A percentile compares a stretch with the other conserved stretches of the same genome.
These are phyloP conservation scores for Drosophila orena DNA, from an alignment of 1,140 invertebrate species.

Conservation along the genomic window DNA sequence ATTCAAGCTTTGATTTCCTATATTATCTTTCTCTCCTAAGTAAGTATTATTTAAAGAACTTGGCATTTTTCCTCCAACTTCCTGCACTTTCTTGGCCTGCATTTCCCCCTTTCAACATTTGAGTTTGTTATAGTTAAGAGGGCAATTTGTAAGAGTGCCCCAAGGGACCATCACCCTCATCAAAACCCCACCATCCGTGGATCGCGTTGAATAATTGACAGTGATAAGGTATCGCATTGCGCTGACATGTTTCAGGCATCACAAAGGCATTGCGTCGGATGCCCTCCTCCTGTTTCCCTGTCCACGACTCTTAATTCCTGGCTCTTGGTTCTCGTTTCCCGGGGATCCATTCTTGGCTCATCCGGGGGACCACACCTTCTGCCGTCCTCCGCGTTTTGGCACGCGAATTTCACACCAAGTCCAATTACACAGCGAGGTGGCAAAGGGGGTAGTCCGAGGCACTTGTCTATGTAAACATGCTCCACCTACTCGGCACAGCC, in stretches of 20 bases:
- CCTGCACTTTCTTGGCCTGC: background rate
- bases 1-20: no score
- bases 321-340: background rate
- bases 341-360: conserved; percentile 5
- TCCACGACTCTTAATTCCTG: background rate
- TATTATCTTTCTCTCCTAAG: background rate
- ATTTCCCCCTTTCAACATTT: conserved; percentile 25
- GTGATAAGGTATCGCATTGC: conserved; percentile 81
- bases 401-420: conserved; percentile 83
- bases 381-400: conserved; percentile 41
- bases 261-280: conserved; percentile 53
- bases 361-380: conserved; percentile 37
- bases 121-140: conserved; percentile 77
- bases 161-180: conserved; percentile 13
- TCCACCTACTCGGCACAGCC: conserved; percentile 76
- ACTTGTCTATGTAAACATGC: conserved; percentile 80
- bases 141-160: conserved; percentile 73
- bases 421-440: conserved; percentile 61
- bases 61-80: background rate
- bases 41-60: background rate
- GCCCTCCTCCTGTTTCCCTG: conserved; percentile 1
- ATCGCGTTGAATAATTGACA: conserved; percentile 73
- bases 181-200: conserved; percentile 1
- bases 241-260: conserved; percentile 82
- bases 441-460: conserved; percentile 36